Base-by-base conservation (phyloP, 2,797 vertebrate genomes). In the Varecia variegata region DNA sequence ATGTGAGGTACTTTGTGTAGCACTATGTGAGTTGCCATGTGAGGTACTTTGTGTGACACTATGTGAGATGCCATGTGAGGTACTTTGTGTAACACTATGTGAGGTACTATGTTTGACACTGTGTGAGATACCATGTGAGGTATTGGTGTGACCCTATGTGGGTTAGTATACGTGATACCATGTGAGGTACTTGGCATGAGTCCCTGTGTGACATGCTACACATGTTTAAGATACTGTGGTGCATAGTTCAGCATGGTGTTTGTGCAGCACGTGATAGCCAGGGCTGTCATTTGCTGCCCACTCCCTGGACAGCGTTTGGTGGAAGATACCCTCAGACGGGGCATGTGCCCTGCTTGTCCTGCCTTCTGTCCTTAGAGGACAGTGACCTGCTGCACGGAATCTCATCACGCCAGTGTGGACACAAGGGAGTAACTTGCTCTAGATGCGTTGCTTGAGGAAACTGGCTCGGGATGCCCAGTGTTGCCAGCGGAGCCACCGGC, bases 361-460 rank as follows among this genome's bases (percentile, higher is more conserved):
- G 71, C 38, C 15, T 35, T 83, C 82, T 77, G n/a, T 87, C 25
- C 60, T 92, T 12, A 5, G 43, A 13, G 85, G 23, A 74, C 21
- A 47, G 40, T 13, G 76, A 71, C 60, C 27, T n/a, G 74, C 23
- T 17, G 38, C 9, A 50, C 7, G 52, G 9, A 20, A 27, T 25
- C 25, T 25, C 27, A 47, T 25, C 81, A 8, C 7, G 38, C 15
- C 76, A 67, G 58, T 68, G 79, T 88, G 94, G 23, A 95, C 87
- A 54, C 88, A 52, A 94, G 84, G 8, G n/a, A 87, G 88, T 9
- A 56, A 74, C 52, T 95, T 83, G 76, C 92, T 93, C 54, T 23
- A 56, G 85, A 84, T 88, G 38, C 95, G 65, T 97, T 94, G 94
- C 93, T 87, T 97, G 97, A 97, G 82, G 88, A 94, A 95, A 95